phyloP scores from a whole-genome alignment of 2,113 vertebrate genomes.

The Halichoerus grypus region DNA sequence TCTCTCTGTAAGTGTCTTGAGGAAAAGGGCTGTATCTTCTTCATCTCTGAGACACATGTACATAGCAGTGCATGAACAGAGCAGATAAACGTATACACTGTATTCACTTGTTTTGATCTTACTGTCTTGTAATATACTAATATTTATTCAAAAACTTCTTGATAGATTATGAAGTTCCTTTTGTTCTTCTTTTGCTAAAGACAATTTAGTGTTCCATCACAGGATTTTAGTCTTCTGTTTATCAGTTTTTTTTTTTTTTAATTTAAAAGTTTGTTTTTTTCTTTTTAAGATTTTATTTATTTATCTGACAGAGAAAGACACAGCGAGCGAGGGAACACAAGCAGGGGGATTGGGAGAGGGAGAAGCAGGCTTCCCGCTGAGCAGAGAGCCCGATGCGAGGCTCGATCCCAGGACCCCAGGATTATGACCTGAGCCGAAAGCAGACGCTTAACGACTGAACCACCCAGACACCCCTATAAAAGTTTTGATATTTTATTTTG shows the following conservation, averaged over 20 bases:
- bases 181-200: not conserved
- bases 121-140: not conserved
- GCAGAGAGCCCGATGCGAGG: too few relatives aligned
- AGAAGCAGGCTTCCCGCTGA: too few relatives aligned
- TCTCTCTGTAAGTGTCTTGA: not conserved
- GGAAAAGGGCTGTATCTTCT: not conserved
- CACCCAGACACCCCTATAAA: not conserved
- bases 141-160: not conserved
- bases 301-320: too few relatives aligned
- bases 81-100: not conserved
- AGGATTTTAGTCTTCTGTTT: not conserved
- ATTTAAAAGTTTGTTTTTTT: too few relatives aligned
- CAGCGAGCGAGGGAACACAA: too few relatives aligned
- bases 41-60: not conserved
- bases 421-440: too few relatives aligned
- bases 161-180: not conserved
- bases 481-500: conserved; percentile 27
- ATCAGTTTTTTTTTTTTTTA: not conserved
- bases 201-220: not conserved
- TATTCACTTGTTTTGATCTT: not conserved
- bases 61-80: not conserved
- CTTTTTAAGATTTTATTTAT: too few relatives aligned
- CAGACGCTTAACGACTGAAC: too few relatives aligned
- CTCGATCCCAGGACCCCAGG: too few relatives aligned
- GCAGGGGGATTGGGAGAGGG: too few relatives aligned